Evolutionary conservation across 2,797 vertebrate genomes (phyloP), one percentile per base, ranked within the genome.

Genomic region (Sorex maritimensis): DNA sequence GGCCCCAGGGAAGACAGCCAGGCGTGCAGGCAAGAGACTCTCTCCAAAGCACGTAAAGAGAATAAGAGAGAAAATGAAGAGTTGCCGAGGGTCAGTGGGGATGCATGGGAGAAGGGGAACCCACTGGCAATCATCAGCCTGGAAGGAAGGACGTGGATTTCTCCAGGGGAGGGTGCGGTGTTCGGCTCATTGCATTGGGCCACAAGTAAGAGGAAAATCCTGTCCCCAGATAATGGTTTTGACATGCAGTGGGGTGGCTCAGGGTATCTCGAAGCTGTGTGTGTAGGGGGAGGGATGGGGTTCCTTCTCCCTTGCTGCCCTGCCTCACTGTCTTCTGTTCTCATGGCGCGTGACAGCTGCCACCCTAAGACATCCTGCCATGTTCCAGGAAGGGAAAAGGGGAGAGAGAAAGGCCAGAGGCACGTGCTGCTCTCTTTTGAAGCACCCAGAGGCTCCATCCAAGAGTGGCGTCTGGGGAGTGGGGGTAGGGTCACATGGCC

Each of bases 371-470:
- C 63, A 49, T 55, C 67, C 87, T 65, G 55, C 23, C 61, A 6
- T 55, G 7, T 63, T 85, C n/a, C 63, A 77, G 72, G 79, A 28
- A 91, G 79, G 24, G 12, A 17, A 81, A 55, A 30, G 7, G 55
- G 58, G 58, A 34, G 23, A 52, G 6, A 26, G 19, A 26, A 58
- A 44, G 69, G n/a, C 6, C 79, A 52, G 34, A 46, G 68, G 61
- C 38, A 61, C 13, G 13, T 88, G 52, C 72, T 68, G 49, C 52
- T 24, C n/a, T 95, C 30, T 90, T 92, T 67, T 23, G 86, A 67
- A 91, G 92, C 93, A 94, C 44, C 38, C 52, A 26, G 34, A 21
- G 63, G 65, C 14, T n/a, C 24, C 15, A 68, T 55, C 30, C 24
- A 55, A 55, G 86, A 21, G 19, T 23, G 58, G 21, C 15, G 1